A percentile compares a stretch with the other conserved stretches of the same genome.
Conservation (phyloP, 2,113 vertebrate genomes). For the Microcebus murinus region DNA sequence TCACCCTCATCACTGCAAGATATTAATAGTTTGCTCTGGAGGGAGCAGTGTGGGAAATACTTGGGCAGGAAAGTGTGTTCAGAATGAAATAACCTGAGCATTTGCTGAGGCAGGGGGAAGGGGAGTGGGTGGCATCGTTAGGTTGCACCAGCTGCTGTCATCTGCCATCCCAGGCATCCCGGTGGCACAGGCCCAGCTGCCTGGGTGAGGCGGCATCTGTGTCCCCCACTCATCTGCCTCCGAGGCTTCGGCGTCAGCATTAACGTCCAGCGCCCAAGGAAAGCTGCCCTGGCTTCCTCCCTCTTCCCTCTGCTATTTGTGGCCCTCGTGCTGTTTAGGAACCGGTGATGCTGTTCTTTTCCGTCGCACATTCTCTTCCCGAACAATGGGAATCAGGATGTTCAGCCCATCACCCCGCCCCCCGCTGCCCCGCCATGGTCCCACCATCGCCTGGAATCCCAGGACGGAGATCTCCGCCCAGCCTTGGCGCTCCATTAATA, state of each 20-base stretch:
- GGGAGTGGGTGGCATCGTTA: background rate
- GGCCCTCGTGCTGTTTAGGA: background rate
- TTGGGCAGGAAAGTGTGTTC: background rate
- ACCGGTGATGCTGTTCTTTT: background rate
- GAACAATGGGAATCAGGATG: background rate
- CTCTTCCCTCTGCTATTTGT: background rate
- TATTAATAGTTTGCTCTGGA: background rate
- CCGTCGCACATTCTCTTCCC: background rate
- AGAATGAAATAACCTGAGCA: background rate
- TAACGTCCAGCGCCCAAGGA: background rate
- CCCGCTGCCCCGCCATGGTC: background rate
- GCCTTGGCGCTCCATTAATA: background rate
- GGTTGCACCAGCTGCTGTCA: background rate
- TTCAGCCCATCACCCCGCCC: background rate
- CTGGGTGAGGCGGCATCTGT: background rate
- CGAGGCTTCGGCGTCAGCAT: accelerated
- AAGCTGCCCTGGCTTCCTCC: background rate
- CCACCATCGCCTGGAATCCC: background rate
- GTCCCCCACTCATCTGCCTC: background rate
- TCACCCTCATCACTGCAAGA: background rate
- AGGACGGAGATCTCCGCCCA: background rate
- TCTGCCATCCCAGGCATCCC: background rate
- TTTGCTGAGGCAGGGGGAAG: background rate
- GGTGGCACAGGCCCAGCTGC: background rate
- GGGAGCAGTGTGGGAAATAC: background rate